Conservation (phyloP, 2,888 invertebrate species). For the Drosophila anomelani region DNA sequence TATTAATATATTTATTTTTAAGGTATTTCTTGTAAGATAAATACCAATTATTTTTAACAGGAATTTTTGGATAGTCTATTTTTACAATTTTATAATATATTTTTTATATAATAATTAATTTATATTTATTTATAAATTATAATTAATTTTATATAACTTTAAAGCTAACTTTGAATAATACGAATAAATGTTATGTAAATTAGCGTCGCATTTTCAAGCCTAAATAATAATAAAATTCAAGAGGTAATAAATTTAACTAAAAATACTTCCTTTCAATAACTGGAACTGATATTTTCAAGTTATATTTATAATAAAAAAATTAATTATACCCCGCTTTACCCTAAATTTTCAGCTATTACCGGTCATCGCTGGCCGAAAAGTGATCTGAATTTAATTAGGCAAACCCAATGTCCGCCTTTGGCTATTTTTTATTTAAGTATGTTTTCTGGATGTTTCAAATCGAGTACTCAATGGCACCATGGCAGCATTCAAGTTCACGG, state of each 20-base stretch:
- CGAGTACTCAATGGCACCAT: conserved; percentile 19
- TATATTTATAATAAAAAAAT: neutral
- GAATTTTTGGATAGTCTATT: too few relatives aligned
- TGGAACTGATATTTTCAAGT: neutral
- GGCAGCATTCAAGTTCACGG: conserved; percentile 59
- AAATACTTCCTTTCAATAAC: too few relatives aligned
- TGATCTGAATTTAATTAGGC: conserved; percentile 61
- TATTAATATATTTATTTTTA: too few relatives aligned
- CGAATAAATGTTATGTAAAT: too few relatives aligned
- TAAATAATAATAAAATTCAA: too few relatives aligned
- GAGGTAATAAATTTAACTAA: neutral
- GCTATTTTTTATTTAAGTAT: conserved; percentile 20
- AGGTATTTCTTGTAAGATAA: too few relatives aligned
- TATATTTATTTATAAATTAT: neutral
- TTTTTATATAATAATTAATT: too few relatives aligned
- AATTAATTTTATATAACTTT: too few relatives aligned
- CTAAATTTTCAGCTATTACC: neutral
- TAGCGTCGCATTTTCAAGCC: too few relatives aligned
- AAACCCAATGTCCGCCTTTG: conserved; percentile 44
- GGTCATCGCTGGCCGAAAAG: conserved; percentile 12
- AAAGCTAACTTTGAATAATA: too few relatives aligned
- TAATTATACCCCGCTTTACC: neutral
- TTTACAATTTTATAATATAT: too few relatives aligned
- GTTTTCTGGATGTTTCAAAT: conserved; percentile 6
- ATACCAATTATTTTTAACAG: too few relatives aligned